Conservation (phyloP, 2,888 invertebrate species). For the Linyphia triangularis region DNA sequence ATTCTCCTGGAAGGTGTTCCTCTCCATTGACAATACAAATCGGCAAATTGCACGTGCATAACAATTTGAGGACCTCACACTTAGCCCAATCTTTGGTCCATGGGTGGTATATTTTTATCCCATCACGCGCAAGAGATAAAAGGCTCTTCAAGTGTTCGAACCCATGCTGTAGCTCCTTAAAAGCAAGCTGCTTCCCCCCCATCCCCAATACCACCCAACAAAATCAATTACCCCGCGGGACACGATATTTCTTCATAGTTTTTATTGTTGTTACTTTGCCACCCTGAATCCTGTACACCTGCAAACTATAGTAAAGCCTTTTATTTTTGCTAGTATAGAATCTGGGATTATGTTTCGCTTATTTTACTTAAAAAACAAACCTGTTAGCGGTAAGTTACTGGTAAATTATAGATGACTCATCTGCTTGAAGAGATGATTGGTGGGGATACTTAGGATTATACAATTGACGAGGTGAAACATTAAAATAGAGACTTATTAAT, state of each 20-base stretch:
- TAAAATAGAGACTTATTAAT: too few species aligned
- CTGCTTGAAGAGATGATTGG: too few species aligned
- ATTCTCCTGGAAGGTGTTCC: too few species aligned
- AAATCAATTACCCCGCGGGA: slow-evolving; percentile 58
- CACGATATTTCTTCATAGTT: neutral
- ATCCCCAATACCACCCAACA: neutral
- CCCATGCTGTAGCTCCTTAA: slow-evolving; percentile 3
- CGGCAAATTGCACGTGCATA: neutral
- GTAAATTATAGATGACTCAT: too few species aligned
- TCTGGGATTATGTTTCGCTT: neutral
- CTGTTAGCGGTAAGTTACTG: too few species aligned
- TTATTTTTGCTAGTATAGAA: neutral
- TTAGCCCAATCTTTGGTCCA: slow-evolving; percentile 18
- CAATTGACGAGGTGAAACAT: too few species aligned
- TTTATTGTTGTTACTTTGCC: slow-evolving; percentile 30
- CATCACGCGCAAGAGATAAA: slow-evolving; percentile 38
- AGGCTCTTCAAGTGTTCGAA: slow-evolving; percentile 17
- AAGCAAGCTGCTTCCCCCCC: neutral
- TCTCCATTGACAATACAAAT: too few species aligned
- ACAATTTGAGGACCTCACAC: slow-evolving; percentile 46
- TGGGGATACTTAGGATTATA: too few species aligned
- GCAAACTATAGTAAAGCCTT: slow-evolving; percentile 3
- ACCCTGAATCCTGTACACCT: slow-evolving; percentile 40
- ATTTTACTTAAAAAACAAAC: too few species aligned
- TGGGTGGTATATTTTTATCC: neutral